Conservation (phyloP, 1,140 invertebrate species). For the Lordiphosa stackelbergi region DNA sequence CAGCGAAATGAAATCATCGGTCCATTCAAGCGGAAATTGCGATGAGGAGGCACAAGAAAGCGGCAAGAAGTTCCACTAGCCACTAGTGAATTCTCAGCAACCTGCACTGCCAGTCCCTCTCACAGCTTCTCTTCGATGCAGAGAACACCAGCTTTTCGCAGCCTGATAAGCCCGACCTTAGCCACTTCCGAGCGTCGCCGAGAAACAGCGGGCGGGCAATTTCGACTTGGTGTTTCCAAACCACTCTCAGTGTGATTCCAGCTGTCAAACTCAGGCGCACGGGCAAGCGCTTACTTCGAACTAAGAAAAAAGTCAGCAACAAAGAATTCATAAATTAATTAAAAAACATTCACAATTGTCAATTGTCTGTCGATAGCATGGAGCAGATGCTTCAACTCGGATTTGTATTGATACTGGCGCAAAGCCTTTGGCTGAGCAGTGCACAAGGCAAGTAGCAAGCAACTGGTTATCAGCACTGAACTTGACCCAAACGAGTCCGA, state of each 20-base stretch:
- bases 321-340: neutral
- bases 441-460: slow-evolving; percentile 42
- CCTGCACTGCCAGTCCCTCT: neutral
- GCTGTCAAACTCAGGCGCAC: slow-evolving; percentile 25
- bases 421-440: slow-evolving; percentile 3
- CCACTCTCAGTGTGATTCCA: slow-evolving; percentile 14
- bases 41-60: slow-evolving; percentile 22
- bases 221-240: slow-evolving; percentile 20
- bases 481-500: slow-evolving; percentile 44
- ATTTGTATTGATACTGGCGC: slow-evolving; percentile 20
- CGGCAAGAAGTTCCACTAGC: slow-evolving; percentile 14
- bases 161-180: slow-evolving; percentile 46
- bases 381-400: slow-evolving; percentile 25
- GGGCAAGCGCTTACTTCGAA: slow-evolving; percentile 14
- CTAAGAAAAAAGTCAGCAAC: slow-evolving; percentile 1
- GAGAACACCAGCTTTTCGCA: slow-evolving; percentile 24
- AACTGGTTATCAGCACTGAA: slow-evolving; percentile 57
- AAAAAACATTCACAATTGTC: slow-evolving; percentile 3
- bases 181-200: neutral
- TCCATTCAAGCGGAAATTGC: slow-evolving; percentile 43
- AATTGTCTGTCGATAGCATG: slow-evolving; percentile 14
- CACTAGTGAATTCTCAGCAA: no score
- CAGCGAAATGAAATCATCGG: slow-evolving; percentile 41
- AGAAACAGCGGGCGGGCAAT: slow-evolving; percentile 6
- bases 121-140: slow-evolving; percentile 12